These are phyloP conservation scores for Drosophila ustulata DNA, from an alignment of 2,888 invertebrate species.

Conservation along the genomic window DNA sequence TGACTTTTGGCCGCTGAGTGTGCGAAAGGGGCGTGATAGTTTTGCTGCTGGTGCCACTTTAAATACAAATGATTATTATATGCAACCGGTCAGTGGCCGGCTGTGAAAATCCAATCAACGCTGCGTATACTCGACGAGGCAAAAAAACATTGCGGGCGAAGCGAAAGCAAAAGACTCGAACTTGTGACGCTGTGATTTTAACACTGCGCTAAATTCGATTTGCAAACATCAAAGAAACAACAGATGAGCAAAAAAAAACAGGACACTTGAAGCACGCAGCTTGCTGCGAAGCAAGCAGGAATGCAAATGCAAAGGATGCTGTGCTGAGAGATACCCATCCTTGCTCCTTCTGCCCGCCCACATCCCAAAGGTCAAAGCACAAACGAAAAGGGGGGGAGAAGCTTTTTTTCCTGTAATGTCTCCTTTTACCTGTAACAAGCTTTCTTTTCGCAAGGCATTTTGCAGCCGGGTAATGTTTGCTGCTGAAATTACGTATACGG, in stretches of 20 bases:
- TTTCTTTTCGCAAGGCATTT: not conserved
- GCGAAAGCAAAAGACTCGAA: not conserved
- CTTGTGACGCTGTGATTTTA: constrained; percentile 30
- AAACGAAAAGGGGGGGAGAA: not conserved
- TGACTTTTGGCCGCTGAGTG: constrained; percentile 2
- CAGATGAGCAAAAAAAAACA: constrained; percentile 10
- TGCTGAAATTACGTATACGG: constrained; percentile 54
- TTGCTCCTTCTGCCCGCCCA: not conserved
- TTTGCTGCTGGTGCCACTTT: constrained; percentile 37
- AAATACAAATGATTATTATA: constrained; percentile 65
- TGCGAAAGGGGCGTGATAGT: constrained; percentile 11
- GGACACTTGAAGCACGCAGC: constrained; percentile 17
- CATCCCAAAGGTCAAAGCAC: not conserved
- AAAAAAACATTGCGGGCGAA: constrained; percentile 12
- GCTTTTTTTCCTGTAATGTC: not conserved
- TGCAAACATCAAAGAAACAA: constrained; percentile 70
- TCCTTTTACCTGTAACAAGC: constrained; percentile 5
- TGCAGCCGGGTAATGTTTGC: constrained; percentile 4
- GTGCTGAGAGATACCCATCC: constrained; percentile 17
- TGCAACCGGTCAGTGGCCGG: constrained; percentile 59
- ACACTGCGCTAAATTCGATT: constrained; percentile 71
- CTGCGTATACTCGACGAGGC: constrained; percentile 66
- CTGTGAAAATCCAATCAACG: constrained; percentile 73
- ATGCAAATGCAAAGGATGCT: constrained; percentile 10
- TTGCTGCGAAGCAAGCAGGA: constrained; percentile 17